Evolutionary conservation across 2,113 vertebrate genomes (phyloP).

Genomic region (Gambusia holbrooki): DNA sequence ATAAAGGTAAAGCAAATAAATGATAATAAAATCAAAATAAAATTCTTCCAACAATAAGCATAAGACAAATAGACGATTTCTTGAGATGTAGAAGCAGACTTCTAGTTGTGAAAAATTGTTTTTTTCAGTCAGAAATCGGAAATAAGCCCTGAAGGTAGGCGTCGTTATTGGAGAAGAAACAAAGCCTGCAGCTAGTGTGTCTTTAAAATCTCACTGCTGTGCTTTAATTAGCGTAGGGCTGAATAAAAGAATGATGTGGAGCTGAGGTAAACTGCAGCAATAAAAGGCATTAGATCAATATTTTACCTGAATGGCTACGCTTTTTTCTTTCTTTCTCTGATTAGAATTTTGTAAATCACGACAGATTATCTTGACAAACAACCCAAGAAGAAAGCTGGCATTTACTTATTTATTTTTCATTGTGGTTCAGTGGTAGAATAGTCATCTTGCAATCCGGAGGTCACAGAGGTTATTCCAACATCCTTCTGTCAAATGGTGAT

Average conservation of each 20-base stretch:
- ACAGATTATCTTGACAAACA: conserved; percentile 18
- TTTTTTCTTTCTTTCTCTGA: conserved; percentile 17
- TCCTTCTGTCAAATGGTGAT: too few relatives aligned
- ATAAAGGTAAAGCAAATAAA: too few relatives aligned
- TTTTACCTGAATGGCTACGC: conserved; percentile 7
- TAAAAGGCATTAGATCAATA: conserved; percentile 41
- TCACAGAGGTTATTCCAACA: too few relatives aligned
- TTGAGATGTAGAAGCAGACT: background rate
- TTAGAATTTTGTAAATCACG: conserved; percentile 29
- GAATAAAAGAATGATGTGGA: conserved; percentile 22
- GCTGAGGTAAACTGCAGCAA: conserved; percentile 29
- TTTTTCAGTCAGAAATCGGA: conserved; percentile 18
- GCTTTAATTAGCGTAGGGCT: conserved; percentile 52
- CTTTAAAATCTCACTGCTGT: conserved; percentile 35
- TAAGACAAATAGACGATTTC: background rate
- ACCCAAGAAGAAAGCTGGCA: background rate
- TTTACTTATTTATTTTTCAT: background rate
- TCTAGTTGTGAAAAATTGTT: background rate
- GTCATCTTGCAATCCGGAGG: too few relatives aligned
- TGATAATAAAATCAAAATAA: too few relatives aligned
- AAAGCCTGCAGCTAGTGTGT: conserved; percentile 42
- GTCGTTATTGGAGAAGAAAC: conserved; percentile 30
- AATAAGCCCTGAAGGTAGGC: conserved; percentile 21
- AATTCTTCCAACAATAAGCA: background rate
- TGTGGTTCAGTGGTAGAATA: too few relatives aligned